phyloP scores from a whole-genome alignment of 2,113 vertebrate species.

The Sprattus sprattus region DNA sequence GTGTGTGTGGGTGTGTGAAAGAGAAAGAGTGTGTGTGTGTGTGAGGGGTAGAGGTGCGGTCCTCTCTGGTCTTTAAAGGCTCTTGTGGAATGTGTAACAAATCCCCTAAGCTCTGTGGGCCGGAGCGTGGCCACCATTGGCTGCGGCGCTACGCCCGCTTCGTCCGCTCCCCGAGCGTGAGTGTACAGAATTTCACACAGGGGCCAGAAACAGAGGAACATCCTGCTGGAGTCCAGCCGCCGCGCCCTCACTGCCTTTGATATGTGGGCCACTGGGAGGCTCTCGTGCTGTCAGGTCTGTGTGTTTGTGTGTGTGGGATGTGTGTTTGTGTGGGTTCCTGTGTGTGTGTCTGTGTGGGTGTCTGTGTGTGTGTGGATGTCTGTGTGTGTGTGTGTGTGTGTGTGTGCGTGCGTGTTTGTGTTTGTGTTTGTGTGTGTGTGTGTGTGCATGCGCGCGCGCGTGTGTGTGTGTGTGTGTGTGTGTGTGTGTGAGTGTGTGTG shows the following conservation, averaged over 20 bases:
- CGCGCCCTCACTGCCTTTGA: conserved; percentile 63
- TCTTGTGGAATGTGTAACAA: conserved; percentile 75
- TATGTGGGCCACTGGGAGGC: conserved; percentile 45
- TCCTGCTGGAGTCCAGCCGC: conserved; percentile 67
- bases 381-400: conserved; percentile 23
- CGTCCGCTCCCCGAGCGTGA: conserved; percentile 53
- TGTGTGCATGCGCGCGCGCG: too few relatives aligned
- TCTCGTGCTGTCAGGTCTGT: conserved; percentile 43
- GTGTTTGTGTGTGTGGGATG: background rate
- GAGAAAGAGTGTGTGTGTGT: background rate
- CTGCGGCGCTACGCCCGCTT: conserved; percentile 55
- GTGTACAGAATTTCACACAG: conserved; percentile 70
- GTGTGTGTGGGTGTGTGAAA: background rate
- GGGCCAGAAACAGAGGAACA: conserved; percentile 73
- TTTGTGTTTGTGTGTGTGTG: background rate
- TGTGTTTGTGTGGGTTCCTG: conserved; percentile 32
- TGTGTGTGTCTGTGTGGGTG: conserved; percentile 12
- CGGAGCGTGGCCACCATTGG: conserved; percentile 60
- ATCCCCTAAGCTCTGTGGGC: conserved; percentile 71
- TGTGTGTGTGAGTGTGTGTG: conserved; percentile 28
- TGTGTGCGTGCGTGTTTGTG: conserved; percentile 21
- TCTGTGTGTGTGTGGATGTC: background rate
- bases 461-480: background rate
- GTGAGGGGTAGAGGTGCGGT: conserved; percentile 33
- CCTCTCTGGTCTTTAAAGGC: conserved; percentile 67